Conservation (phyloP, 2,888 invertebrate genomes). For the Holacanthella duospinosa region DNA sequence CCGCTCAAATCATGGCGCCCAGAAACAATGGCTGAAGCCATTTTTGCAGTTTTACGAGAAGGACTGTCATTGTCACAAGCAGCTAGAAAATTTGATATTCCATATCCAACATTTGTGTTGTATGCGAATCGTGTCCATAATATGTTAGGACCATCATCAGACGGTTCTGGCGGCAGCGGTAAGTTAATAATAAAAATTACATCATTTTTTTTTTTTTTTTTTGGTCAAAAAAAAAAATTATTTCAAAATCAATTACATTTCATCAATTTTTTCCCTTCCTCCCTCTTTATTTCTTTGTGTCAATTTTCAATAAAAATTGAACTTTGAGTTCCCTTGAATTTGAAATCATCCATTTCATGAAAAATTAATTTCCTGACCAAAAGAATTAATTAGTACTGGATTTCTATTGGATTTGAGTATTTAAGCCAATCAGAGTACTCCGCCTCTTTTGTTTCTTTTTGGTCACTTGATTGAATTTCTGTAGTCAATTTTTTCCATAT, state of each 20-base stretch:
- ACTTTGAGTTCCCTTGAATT: too few species aligned
- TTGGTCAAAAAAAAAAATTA: neutral
- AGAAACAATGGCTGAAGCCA: conserved; percentile 90
- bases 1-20: conserved; percentile 88
- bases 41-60: conserved; percentile 82
- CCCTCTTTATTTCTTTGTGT: too few species aligned
- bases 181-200: neutral
- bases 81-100: conserved; percentile 86
- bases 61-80: conserved; percentile 80
- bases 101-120: conserved; percentile 84
- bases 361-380: too few species aligned
- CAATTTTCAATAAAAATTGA: too few species aligned
- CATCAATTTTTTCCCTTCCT: neutral
- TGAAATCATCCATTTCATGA: too few species aligned
- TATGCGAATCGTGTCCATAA: conserved; percentile 88
- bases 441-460: neutral
- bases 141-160: conserved; percentile 84
- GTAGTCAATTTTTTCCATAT: neutral
- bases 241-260: neutral
- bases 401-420: neutral
- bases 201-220: neutral
- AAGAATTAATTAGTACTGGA: too few species aligned
- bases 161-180: conserved; percentile 69
- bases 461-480: conserved; percentile 3
- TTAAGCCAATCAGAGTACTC: neutral